Evolutionary conservation across 1,140 invertebrate species (phyloP), one percentile per base, ranked within the genome.

Genomic region (Megalonaias nervosa): DNA sequence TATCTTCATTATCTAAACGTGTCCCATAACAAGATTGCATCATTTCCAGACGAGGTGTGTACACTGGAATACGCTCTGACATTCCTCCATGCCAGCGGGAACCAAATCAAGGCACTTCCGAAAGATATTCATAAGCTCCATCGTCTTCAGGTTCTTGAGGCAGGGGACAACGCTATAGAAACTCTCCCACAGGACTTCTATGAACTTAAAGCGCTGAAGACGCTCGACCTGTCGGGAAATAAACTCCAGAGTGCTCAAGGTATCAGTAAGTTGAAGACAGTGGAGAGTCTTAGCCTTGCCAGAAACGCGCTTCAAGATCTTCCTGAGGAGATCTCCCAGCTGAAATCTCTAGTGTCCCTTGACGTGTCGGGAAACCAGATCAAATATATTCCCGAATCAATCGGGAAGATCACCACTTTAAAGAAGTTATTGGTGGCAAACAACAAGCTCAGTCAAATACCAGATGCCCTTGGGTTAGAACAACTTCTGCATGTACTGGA

Each of bases 11-110:
- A 77, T 21, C 79, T 90, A 26, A 82, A 89, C 60, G 57, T 89
- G 6, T 81, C 82, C 9, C 71, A 87, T 69, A 90, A 90, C 71
- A 74, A 86, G 60, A 76, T 90, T 13, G 74, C 23, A 4, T 81
- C 76, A 3, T 71, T 90, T n/a, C 87, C 88, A 48, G 86, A 89
- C 15, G 85, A 88, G 59, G 74, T 90, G 56, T 84, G 83, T 60
- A 81, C 84, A 3, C 71, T 88, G 59, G 71, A 82, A 26, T 84
- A 79, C 70, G 83, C 83, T 21, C 70, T 90, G 68, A 81, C 77
- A 15, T 75, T 75, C 62, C 66, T 89, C 12, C 74, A 84, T 56
- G 84, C 85, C 14, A 82, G 82, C 19, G 57, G 85, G 73, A 89
- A 89, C 74, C 65, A 81, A 61, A 80, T 89, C 67, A 81, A 85